Base-by-base conservation (phyloP, 2,797 vertebrate species). In the Typhlichthys subterraneus region DNA sequence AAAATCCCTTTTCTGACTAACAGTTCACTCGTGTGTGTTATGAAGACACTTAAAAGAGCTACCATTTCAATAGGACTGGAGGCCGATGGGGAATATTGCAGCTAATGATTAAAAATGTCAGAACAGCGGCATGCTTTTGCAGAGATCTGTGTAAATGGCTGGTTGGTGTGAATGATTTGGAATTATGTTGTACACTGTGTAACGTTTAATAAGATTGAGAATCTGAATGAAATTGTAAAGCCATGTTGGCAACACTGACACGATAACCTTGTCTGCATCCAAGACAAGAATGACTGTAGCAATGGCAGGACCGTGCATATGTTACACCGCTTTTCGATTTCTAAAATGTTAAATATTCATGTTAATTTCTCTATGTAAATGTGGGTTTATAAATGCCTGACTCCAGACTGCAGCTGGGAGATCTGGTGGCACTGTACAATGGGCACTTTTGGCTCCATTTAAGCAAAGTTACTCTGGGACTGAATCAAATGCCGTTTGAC, bases 31-130 rank as follows among this genome's bases (percentile, higher is more conserved):
- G 78, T 73, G 67, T 80, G 80, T 67, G 57, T 73, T 53, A 73
- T 77, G 74, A 80, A 81, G 87, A 88, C 74, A 79, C 82, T 81
- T 73, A 76, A 78, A 76, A 61, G 76, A 74, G 72, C 65, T 63
- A 82, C 87, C 87, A 76, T 85, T 86, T 88, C 71, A 88, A 83
- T 69, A 51, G 63, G 62, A 60, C 70, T 14, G 33, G 23, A 73
- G 69, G 77, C 71, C 58, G 62, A 69, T 17, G 33, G 49, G 68
- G 72, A 65, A 67, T 82, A 71, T 68, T 65, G 55, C 46, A 12
- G 75, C 76, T 84, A 86, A 88, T 84, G 84, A 85, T 80, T 84
- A 73, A 84, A 82, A 88, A 83, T 69, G 88, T 88, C 82, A 75
- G 73, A 81, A 75, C 61, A 76, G 79, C 86, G 83, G 62, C 55